Percentiles rank a stretch among this genome's conserved stretches.
phyloP scores from a whole-genome alignment of 2,113 vertebrate species.

The Ochotona princeps region DNA sequence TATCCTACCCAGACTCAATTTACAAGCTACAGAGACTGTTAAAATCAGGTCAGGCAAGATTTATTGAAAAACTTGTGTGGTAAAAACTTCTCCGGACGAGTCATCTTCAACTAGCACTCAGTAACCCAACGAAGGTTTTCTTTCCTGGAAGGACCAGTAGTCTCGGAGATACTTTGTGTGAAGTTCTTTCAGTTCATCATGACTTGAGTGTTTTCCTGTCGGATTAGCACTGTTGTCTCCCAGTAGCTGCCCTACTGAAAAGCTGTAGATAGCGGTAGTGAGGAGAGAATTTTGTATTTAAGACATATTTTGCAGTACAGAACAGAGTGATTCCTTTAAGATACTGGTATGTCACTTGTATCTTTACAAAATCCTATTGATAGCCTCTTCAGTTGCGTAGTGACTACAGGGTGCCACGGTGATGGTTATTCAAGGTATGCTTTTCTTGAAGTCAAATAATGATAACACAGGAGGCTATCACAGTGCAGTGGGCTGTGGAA shows the following conservation, averaged over 20 bases:
- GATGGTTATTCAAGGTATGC: background rate
- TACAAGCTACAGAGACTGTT: background rate
- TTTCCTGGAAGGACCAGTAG: background rate
- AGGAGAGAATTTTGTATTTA: background rate
- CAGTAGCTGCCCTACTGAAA: background rate
- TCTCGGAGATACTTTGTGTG: background rate
- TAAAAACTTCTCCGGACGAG: conserved; percentile 7
- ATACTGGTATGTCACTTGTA: background rate
- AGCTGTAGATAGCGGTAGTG: background rate
- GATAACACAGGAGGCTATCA: no score
- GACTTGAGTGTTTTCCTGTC: background rate
- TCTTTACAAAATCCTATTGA: background rate
- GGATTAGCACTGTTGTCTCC: background rate
- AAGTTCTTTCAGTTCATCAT: background rate
- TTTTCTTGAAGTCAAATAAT: background rate
- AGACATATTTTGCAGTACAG: conserved; percentile 6
- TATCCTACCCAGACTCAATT: background rate
- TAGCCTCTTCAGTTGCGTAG: background rate
- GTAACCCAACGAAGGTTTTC: conserved; percentile 20
- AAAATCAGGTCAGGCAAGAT: background rate
- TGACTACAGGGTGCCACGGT: background rate
- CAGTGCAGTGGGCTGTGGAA: no score
- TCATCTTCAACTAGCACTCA: background rate
- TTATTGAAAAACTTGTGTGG: background rate
- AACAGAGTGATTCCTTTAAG: conserved; percentile 37